A percentile compares a stretch with the other conserved stretches of the same genome.
These are phyloP conservation scores for Lutjanus argentimaculatus DNA, from an alignment of 2,797 vertebrate genomes.

Conservation along the genomic window DNA sequence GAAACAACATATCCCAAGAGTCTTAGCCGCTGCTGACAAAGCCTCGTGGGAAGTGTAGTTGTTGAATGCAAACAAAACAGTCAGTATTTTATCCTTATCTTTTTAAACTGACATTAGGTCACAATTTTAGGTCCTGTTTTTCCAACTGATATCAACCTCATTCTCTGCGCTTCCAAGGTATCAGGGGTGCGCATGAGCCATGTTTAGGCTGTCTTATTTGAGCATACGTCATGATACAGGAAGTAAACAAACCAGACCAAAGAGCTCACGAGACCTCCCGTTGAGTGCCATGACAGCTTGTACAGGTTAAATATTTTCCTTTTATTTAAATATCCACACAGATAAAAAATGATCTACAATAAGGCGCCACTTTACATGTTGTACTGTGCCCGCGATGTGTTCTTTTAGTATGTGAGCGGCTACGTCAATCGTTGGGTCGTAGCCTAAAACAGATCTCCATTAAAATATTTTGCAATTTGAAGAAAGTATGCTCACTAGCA, in stretches of 20 bases:
- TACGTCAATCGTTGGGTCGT: not conserved
- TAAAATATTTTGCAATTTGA: not conserved
- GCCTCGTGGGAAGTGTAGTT: not conserved
- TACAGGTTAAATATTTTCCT: not conserved
- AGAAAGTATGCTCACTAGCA: not conserved
- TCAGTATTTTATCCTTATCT: not conserved
- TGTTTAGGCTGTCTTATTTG: not conserved
- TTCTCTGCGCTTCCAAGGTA: not conserved
- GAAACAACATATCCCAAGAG: slow-evolving; percentile 10
- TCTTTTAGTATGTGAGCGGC: not conserved
- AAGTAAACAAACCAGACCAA: slow-evolving; percentile 73
- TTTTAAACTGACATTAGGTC: accelerated
- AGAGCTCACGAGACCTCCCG: slow-evolving; percentile 19
- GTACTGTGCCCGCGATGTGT: not conserved
- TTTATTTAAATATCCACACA: not conserved
- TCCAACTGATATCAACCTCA: not conserved
- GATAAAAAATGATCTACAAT: accelerated
- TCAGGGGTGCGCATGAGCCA: accelerated
- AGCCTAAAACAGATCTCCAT: not conserved
- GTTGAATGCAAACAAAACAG: not conserved
- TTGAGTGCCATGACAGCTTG: slow-evolving; percentile 1
- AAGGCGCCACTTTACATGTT: accelerated
- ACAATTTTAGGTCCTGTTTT: not conserved
- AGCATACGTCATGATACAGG: slow-evolving; percentile 64
- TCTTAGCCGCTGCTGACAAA: not conserved